A percentile compares a stretch with the other conserved stretches of the same genome.
Evolutionary conservation across 2,888 invertebrate genomes (phyloP).

Genomic region (Podabrus alpinus): DNA sequence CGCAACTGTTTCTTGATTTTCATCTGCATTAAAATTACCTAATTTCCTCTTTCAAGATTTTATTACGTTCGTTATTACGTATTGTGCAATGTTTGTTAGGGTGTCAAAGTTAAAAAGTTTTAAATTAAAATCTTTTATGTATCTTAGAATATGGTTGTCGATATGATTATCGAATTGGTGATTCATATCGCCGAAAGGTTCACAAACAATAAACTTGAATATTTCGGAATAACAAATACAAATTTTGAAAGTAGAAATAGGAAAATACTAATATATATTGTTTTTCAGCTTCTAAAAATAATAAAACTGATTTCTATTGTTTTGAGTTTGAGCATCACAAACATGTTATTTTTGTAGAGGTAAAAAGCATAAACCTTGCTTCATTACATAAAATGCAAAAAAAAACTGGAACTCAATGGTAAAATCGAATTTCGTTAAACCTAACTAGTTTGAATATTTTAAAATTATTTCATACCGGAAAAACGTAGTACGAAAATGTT

Average conservation of each 20-base stretch:
- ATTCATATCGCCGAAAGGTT: neutral
- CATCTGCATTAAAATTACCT: neutral
- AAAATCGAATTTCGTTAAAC: neutral
- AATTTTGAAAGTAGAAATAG: too few species aligned
- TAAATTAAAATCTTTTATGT: too few species aligned
- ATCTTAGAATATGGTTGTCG: neutral
- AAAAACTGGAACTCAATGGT: neutral
- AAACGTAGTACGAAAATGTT: neutral
- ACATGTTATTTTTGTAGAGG: too few species aligned
- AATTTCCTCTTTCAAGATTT: neutral
- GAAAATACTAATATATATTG: too few species aligned
- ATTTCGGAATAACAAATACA: too few species aligned
- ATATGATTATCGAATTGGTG: neutral
- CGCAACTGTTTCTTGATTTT: neutral
- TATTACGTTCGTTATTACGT: neutral
- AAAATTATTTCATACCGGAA: neutral
- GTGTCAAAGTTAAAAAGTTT: neutral
- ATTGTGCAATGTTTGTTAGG: too few species aligned
- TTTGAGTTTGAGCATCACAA: neutral
- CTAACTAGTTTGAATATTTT: neutral
- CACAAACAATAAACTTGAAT: too few species aligned
- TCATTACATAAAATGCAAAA: neutral
- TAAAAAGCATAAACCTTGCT: neutral
- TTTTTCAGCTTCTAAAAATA: neutral
- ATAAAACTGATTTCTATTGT: neutral